Percentiles rank a stretch among this genome's conserved stretches.
phyloP scores from a whole-genome alignment of 2,888 invertebrate genomes.

The Rotaria sp. region DNA sequence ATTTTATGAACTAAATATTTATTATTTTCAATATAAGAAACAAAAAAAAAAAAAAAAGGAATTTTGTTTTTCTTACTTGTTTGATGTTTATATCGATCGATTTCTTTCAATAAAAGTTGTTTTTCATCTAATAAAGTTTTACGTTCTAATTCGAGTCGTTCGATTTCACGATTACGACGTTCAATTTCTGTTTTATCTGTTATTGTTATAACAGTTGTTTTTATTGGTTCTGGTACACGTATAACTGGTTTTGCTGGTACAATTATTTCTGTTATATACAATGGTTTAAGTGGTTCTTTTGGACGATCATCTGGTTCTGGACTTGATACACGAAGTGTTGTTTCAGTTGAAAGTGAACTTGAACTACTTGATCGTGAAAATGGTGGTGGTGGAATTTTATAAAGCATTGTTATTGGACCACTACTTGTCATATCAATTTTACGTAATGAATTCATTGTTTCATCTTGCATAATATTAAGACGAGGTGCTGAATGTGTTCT shows the following conservation, averaged over 20 bases:
- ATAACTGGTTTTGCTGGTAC: conserved; percentile 14
- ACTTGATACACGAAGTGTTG: conserved; percentile 11
- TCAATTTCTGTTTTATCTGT: conserved; percentile 5
- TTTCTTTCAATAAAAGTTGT: conserved; percentile 8
- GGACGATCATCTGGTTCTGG: background rate
- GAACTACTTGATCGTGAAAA: conserved; percentile 4
- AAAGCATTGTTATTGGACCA: background rate
- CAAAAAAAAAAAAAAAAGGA: background rate
- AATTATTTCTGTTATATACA: conserved; percentile 9
- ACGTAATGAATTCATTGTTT: background rate
- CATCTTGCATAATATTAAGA: background rate
- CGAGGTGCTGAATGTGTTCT: conserved; percentile 1
- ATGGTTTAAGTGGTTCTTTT: background rate
- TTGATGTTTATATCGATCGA: conserved; percentile 22
- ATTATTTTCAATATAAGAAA: too few relatives aligned
- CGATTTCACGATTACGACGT: conserved; percentile 22
- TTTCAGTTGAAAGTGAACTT: conserved; percentile 19
- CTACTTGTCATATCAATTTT: background rate
- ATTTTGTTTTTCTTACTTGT: too few relatives aligned
- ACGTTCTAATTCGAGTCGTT: background rate
- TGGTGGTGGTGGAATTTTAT: conserved; percentile 28
- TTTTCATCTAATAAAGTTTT: background rate
- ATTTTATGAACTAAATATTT: background rate
- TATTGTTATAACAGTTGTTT: background rate
- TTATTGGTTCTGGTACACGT: background rate